Base-by-base conservation (phyloP, 2,888 invertebrate species). In the Cheilosia soror region DNA sequence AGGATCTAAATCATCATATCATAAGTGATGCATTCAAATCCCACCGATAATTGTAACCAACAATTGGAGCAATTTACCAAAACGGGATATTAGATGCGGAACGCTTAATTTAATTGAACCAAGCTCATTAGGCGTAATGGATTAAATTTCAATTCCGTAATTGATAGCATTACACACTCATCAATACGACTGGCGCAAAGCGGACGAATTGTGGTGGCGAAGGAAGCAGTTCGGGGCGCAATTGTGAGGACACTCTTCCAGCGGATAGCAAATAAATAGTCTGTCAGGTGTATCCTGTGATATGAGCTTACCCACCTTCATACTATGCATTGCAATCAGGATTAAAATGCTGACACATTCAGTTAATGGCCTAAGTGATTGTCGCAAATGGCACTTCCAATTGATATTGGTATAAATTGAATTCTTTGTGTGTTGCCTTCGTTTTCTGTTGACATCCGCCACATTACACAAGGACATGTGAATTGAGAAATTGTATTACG, bases 91-190 rank as follows among this genome's bases (percentile, higher is more conserved):
- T 71, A 53, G 60, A 65, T 66, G 60, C 80, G 42, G 42, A 71
- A 57, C 75, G 66, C 66, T 85, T 81, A 85, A 72, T 85, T 76
- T 81, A 80, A 85, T 80, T 85, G 75, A 80, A 72, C 66, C 58
- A 25, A 80, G 49, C 71, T 80, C 84, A 80, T 85, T 85, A 76
- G 29, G 55, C 49, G 66, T 85, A 85, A 81, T 85, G 76, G 84
- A 85, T 81, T 85, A 72, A 80, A 76, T 85, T 81, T 76, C 80
- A 85, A 80, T 76, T 81, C 72, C 71, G 76, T 80, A 80, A 85
- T 81, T 72, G 84, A 85, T 80, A 81, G 65, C 69, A 84, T 65
- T 68, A 73, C 37, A 57, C 47, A 15, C 57, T 68, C 37, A 29
- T 82, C 69, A 58, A 77, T 81, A 62, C 33, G n/a, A 20, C 42